Percentiles rank a stretch among this genome's conserved stretches.
These are phyloP conservation scores for Xyrichtys novacula DNA, from an alignment of 2,797 vertebrate species.

Conservation along the genomic window DNA sequence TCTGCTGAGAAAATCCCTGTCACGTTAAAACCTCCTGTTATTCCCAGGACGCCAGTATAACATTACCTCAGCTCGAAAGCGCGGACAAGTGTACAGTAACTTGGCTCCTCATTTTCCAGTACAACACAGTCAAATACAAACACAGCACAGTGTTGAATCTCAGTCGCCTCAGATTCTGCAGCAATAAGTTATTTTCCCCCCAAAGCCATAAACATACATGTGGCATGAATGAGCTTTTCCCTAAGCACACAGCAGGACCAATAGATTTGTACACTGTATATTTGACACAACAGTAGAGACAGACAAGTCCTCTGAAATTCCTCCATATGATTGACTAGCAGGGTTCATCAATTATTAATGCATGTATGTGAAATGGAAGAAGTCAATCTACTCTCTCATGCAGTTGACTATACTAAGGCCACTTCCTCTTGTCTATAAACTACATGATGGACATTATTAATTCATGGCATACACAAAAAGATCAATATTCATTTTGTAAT, in stretches of 20 bases:
- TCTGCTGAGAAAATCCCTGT: conserved; percentile 52
- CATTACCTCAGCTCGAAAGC: conserved; percentile 34
- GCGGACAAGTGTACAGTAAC: conserved; percentile 37
- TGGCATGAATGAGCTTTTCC: conserved; percentile 21
- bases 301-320: conserved; percentile 44
- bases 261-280: conserved; percentile 23
- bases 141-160: conserved; percentile 32
- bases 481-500: conserved; percentile 73
- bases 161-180: conserved; percentile 21
- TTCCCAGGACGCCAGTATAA: conserved; percentile 57
- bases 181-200: neutral
- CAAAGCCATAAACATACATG: conserved; percentile 2
- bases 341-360: conserved; percentile 78
- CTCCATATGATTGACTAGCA: conserved; percentile 53
- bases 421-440: conserved; percentile 43
- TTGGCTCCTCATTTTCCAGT: conserved; percentile 38
- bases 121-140: conserved; percentile 58
- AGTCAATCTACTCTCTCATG: conserved; percentile 65
- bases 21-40: conserved; percentile 39
- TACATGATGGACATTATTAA: conserved; percentile 74
- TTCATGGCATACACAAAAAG: conserved; percentile 66
- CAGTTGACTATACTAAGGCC: conserved; percentile 55
- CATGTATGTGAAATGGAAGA: conserved; percentile 65
- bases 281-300: conserved; percentile 53
- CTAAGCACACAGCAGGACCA: conserved; percentile 7